phyloP scores from a whole-genome alignment of 2,797 vertebrate species.

The Tinamus major region DNA sequence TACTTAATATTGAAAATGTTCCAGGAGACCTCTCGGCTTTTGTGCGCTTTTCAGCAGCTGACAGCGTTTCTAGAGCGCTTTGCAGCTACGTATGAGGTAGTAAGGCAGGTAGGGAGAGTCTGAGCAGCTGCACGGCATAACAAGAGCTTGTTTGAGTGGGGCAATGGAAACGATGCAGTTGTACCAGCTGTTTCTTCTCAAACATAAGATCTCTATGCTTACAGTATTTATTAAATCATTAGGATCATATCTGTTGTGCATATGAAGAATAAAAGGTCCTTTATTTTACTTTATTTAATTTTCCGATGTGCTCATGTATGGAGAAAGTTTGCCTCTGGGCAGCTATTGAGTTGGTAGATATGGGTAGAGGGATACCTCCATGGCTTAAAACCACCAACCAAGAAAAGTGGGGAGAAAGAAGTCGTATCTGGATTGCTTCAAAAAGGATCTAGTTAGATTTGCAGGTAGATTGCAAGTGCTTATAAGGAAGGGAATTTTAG shows the following conservation, averaged over 20 bases:
- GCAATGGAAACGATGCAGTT: neutral
- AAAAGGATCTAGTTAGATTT: neutral
- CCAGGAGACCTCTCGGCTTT: neutral
- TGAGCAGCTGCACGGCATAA: neutral
- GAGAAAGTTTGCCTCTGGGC: neutral
- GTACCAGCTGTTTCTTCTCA: neutral
- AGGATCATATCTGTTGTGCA: neutral
- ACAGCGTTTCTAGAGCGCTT: neutral
- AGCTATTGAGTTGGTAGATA: neutral
- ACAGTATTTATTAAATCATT: neutral
- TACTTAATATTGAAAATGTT: neutral
- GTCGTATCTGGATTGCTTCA: neutral
- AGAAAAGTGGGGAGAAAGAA: neutral
- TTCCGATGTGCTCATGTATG: neutral
- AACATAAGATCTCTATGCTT: neutral
- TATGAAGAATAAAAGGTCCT: neutral
- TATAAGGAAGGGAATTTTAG: neutral
- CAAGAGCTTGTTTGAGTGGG: neutral
- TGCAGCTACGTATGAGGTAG: neutral
- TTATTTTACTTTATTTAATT: neutral
- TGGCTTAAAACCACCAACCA: neutral
- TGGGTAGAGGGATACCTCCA: neutral
- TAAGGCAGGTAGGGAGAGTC: neutral
- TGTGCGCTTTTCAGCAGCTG: slow-evolving; percentile 3
- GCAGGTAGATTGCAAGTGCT: neutral